Conservation (phyloP, 2,113 vertebrate genomes). For the Leptobrachium leishanense region DNA sequence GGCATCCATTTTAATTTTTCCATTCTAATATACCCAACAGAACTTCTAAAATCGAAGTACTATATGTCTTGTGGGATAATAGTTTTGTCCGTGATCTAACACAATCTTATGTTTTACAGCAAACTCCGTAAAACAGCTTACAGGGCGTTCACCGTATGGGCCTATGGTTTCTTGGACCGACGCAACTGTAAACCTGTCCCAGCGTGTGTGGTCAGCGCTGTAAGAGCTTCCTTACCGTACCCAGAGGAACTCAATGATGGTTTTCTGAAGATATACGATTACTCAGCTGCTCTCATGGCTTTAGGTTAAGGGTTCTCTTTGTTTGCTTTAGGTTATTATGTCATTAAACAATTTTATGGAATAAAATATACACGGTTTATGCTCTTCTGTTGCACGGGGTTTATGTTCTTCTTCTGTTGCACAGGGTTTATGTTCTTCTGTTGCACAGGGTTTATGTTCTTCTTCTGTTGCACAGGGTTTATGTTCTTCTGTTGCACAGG, state of each 20-base stretch:
- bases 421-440: too few relatives aligned
- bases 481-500: too few relatives aligned
- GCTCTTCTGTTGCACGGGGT: not conserved
- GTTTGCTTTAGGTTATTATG: not conserved
- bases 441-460: too few relatives aligned
- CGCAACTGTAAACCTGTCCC: constrained; percentile 7
- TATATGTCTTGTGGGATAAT: too few relatives aligned
- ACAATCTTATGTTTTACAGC: not conserved
- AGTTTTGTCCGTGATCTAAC: not conserved
- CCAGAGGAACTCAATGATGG: constrained; percentile 24
- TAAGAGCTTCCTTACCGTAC: constrained; percentile 8
- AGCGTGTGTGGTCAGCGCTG: constrained; percentile 15
- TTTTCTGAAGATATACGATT: constrained; percentile 11
- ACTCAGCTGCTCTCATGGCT: constrained; percentile 18
- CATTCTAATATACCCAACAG: too few relatives aligned
- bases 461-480: too few relatives aligned
- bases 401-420: too few relatives aligned
- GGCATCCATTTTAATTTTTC: too few relatives aligned
- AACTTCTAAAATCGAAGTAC: too few relatives aligned
- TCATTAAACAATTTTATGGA: not conserved
- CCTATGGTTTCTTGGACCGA: constrained; percentile 1
- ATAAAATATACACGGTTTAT: not conserved
- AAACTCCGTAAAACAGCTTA: constrained; percentile 15
- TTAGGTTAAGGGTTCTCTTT: not conserved
- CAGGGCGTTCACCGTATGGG: constrained; percentile 26